Percentiles rank a stretch among this genome's conserved stretches.
phyloP scores from a whole-genome alignment of 1,140 invertebrate genomes.

The Drosophila willistoni region DNA sequence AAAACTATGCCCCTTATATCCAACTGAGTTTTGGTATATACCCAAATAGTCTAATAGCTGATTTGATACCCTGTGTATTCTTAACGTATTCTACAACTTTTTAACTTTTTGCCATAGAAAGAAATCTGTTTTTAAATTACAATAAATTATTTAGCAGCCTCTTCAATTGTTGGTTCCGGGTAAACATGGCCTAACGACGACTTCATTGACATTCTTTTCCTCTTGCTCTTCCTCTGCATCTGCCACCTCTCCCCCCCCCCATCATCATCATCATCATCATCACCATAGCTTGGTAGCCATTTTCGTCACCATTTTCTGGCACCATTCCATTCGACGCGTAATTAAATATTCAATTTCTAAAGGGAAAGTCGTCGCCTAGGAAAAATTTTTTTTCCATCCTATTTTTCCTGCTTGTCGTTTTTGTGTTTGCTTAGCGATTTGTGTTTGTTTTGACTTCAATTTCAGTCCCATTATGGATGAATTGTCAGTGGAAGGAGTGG shows the following conservation, averaged over 20 bases:
- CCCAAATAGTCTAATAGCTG: neutral
- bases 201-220: slow-evolving; percentile 39
- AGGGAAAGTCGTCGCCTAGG: slow-evolving; percentile 6
- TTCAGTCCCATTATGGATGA: slow-evolving; percentile 59
- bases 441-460: slow-evolving; percentile 72
- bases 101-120: neutral
- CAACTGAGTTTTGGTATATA: neutral
- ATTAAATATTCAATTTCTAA: slow-evolving; percentile 79
- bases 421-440: slow-evolving; percentile 36
- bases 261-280: slow-evolving; percentile 12
- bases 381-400: slow-evolving; percentile 6
- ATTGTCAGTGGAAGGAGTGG: neutral
- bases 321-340: slow-evolving; percentile 68
- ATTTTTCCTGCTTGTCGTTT: slow-evolving; percentile 28
- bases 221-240: slow-evolving; percentile 7
- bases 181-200: slow-evolving; percentile 32
- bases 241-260: neutral
- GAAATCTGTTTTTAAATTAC: slow-evolving; percentile 65
- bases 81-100: neutral
- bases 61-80: neutral
- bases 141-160: slow-evolving; percentile 74
- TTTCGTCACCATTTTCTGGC: slow-evolving; percentile 70
- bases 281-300: slow-evolving; percentile 41
- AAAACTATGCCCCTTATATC: neutral
- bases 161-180: slow-evolving; percentile 36